A percentile compares a stretch with the other conserved stretches of the same genome.
Evolutionary conservation across 1,140 invertebrate species (phyloP).

Genomic region (Drosophila sucinea): DNA sequence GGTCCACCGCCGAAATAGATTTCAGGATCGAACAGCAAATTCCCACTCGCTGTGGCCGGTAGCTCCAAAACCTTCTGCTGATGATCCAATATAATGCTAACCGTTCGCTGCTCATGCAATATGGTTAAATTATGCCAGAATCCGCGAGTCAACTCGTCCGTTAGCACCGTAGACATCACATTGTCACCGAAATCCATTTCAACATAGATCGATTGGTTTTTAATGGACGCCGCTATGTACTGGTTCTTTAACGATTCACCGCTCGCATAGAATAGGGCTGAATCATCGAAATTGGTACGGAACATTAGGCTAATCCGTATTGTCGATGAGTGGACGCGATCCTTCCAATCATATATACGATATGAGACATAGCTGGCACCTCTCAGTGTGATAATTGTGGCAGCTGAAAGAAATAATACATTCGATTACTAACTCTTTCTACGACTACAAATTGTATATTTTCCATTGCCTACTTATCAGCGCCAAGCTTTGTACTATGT

Average conservation of each 20-base stretch:
- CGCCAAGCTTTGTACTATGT: no score
- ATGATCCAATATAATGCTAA: conserved; percentile 90
- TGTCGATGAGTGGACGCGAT: conserved; percentile 93
- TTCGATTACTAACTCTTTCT: no score
- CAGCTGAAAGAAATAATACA: conserved; percentile 85
- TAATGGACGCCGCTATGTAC: conserved; percentile 92
- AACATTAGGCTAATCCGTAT: conserved; percentile 94
- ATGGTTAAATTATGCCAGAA: conserved; percentile 96
- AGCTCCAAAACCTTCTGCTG: conserved; percentile 88
- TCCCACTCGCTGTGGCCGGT: conserved; percentile 87
- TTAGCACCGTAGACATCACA: conserved; percentile 87
- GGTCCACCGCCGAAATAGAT: conserved; percentile 95
- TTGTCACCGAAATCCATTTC: conserved; percentile 93
- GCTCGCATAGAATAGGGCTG: conserved; percentile 93
- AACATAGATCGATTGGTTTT: conserved; percentile 90
- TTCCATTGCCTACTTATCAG: no score
- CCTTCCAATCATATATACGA: conserved; percentile 95
- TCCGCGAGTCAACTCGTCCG: conserved; percentile 88
- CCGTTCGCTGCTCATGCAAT: conserved; percentile 88
- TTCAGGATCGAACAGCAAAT: conserved; percentile 95
- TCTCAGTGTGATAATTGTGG: conserved; percentile 92
- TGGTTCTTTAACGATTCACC: conserved; percentile 92
- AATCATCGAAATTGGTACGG: conserved; percentile 94
- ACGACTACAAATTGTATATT: no score
- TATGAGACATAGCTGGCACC: conserved; percentile 97